These are phyloP conservation scores for Eutolmus rufibarbis DNA, from an alignment of 2,888 invertebrate genomes.

Conservation along the genomic window DNA sequence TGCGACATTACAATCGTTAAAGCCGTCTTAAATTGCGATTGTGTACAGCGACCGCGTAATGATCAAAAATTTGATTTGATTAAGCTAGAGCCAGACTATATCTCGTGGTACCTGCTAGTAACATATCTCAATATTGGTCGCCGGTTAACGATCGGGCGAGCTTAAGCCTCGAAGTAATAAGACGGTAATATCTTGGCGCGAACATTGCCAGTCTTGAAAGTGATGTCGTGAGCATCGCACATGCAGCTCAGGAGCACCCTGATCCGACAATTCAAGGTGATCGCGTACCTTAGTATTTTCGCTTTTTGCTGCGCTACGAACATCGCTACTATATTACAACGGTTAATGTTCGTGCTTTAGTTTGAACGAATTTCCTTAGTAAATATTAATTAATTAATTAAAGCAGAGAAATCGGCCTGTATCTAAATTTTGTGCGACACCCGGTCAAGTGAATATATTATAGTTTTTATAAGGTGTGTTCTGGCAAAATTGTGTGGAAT, in stretches of 20 bases:
- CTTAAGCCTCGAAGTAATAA: neutral
- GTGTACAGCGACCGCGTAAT: neutral
- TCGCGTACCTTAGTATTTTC: neutral
- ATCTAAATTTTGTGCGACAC: neutral
- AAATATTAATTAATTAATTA: neutral
- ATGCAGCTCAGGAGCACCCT: neutral
- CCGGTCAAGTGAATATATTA: neutral
- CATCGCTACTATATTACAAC: neutral
- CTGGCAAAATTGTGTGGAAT: neutral
- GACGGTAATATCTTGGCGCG: neutral
- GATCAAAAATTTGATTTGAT: neutral
- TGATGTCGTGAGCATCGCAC: slow-evolving; percentile 13
- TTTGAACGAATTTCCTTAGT: neutral
- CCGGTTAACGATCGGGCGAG: neutral
- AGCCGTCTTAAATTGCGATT: neutral
- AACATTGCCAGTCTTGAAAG: slow-evolving; percentile 32
- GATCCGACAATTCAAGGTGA: neutral
- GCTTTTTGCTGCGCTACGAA: neutral
- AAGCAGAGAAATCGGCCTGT: neutral
- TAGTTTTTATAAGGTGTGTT: neutral
- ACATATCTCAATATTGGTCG: neutral
- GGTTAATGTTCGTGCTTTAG: neutral
- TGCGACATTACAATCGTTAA: neutral
- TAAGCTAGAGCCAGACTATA: neutral
- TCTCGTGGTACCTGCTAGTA: neutral